These are phyloP conservation scores for Brachyalestes nurse DNA, from an alignment of 2,797 vertebrate genomes.

Conservation along the genomic window DNA sequence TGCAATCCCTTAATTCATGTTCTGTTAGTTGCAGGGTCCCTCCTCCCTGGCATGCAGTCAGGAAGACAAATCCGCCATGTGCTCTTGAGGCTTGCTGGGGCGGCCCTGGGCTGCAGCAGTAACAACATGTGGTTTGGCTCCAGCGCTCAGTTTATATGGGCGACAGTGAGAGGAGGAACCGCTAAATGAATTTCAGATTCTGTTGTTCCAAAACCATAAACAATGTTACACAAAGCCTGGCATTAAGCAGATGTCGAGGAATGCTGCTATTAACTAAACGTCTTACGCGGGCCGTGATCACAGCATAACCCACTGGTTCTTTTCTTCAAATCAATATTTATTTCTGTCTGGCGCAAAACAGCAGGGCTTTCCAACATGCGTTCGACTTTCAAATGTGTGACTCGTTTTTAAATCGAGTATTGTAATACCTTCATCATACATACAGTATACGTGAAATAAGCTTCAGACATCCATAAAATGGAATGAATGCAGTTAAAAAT, in stretches of 20 bases:
- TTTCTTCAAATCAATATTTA: neutral
- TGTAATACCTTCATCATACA: neutral
- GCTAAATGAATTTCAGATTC: constrained; percentile 82
- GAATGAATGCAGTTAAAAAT: neutral
- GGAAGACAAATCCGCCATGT: constrained; percentile 70
- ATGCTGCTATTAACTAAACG: constrained; percentile 47
- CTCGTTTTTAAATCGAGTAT: neutral
- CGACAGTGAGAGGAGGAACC: constrained; percentile 68
- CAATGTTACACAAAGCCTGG: constrained; percentile 68
- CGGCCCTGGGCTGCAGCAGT: constrained; percentile 70
- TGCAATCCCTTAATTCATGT: constrained; percentile 42
- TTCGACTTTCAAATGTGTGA: neutral
- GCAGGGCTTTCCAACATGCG: neutral
- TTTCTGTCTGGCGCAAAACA: constrained; percentile 12
- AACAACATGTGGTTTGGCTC: constrained; percentile 82
- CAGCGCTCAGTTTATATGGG: constrained; percentile 74
- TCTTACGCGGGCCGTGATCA: constrained; percentile 26
- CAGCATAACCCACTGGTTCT: constrained; percentile 20
- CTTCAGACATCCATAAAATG: no score
- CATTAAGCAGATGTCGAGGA: constrained; percentile 52
- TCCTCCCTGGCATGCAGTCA: constrained; percentile 64
- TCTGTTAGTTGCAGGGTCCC: constrained; percentile 40
- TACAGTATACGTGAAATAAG: neutral
- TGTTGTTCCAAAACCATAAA: constrained; percentile 76
- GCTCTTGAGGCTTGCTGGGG: constrained; percentile 74